Evolutionary conservation across 2,113 vertebrate species (phyloP).

Genomic region (Epinephelus fuscoguttatus): DNA sequence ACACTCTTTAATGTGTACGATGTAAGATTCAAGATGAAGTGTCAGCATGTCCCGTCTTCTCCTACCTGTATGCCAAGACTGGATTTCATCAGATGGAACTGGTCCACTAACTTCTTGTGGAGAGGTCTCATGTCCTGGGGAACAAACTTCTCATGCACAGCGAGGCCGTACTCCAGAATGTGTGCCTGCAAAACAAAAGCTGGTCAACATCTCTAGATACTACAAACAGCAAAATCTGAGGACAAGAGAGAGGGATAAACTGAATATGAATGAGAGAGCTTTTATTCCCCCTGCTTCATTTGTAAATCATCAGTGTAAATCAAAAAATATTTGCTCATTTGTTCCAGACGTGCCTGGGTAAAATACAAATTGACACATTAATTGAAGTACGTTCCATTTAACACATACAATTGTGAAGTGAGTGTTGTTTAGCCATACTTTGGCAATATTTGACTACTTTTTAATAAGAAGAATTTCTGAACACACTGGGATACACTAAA

Average conservation of each 20-base stretch:
- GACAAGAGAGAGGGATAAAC: background rate
- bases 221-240: background rate
- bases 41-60: background rate
- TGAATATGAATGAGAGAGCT: too few species aligned
- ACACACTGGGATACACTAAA: background rate
- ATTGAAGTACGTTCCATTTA: background rate
- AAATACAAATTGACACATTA: background rate
- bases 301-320: background rate
- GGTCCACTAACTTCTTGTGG: slow-evolving; percentile 98
- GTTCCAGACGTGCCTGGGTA: background rate
- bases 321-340: background rate
- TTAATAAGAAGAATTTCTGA: background rate
- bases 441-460: background rate
- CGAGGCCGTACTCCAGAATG: slow-evolving; percentile 95
- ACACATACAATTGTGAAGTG: background rate
- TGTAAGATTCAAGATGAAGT: too few species aligned
- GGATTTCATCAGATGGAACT: slow-evolving; percentile 99
- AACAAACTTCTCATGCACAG: slow-evolving; percentile 96
- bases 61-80: slow-evolving; percentile 97
- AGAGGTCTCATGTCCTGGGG: slow-evolving; percentile 98
- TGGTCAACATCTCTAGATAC: background rate
- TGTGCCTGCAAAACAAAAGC: slow-evolving; percentile 87
- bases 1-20: background rate
- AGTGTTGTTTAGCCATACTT: background rate
- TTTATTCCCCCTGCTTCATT: background rate